A percentile compares a stretch with the other conserved stretches of the same genome.
These are phyloP conservation scores for Spheniscus mendiculus DNA, from an alignment of 2,113 vertebrate genomes.

Conservation along the genomic window DNA sequence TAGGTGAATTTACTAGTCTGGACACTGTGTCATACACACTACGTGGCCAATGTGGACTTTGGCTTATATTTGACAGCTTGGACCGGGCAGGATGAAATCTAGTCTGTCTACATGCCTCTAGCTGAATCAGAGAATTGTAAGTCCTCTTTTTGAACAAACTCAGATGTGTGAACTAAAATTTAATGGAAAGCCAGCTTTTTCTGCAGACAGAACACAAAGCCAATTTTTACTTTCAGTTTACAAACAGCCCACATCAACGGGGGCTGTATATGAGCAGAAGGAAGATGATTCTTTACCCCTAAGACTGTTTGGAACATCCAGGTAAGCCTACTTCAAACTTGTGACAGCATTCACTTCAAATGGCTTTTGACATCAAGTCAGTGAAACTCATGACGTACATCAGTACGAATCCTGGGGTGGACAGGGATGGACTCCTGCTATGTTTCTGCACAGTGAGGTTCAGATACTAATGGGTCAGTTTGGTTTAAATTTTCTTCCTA, in stretches of 20 bases:
- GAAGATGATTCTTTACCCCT: neutral
- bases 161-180: neutral
- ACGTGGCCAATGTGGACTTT: neutral
- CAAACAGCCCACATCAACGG: neutral
- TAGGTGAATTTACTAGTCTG: neutral
- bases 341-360: neutral
- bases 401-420: neutral
- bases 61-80: neutral
- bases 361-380: neutral
- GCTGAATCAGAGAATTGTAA: neutral
- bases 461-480: neutral
- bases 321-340: neutral
- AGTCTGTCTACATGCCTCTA: neutral
- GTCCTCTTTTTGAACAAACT: neutral
- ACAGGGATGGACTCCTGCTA: neutral
- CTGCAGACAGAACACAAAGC: neutral
- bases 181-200: neutral
- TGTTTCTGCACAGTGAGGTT: neutral
- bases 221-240: neutral
- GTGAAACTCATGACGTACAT: neutral
- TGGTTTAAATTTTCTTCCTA: neutral
- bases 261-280: neutral
- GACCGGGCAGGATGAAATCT: neutral
- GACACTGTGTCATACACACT: too few species aligned
- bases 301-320: neutral